These are phyloP conservation scores for Heliothis peltigera DNA, from an alignment of 2,888 invertebrate genomes.

Conservation along the genomic window DNA sequence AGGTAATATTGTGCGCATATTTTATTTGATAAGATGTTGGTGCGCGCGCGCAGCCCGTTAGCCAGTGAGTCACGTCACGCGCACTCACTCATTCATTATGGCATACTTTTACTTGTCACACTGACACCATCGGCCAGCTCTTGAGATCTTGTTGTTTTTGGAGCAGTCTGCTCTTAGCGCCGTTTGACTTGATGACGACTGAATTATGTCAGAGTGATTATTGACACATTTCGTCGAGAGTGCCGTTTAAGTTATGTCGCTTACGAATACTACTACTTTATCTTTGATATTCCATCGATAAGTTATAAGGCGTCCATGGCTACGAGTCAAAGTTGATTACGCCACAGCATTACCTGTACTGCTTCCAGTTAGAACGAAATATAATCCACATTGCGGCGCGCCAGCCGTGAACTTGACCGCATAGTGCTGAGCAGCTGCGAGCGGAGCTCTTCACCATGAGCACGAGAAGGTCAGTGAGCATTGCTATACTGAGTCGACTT, in stretches of 20 bases:
- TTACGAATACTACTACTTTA: too few relatives aligned
- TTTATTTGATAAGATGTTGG: slow-evolving; percentile 49
- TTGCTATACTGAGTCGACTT: neutral
- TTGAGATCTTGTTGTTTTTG: slow-evolving; percentile 31
- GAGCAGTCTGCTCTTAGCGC: slow-evolving; percentile 3
- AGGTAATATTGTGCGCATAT: slow-evolving; percentile 40
- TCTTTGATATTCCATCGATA: neutral
- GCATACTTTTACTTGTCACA: slow-evolving; percentile 64
- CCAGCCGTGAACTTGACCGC: slow-evolving; percentile 59
- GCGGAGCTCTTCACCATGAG: slow-evolving; percentile 28
- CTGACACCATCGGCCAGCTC: slow-evolving; percentile 47
- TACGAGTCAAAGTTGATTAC: neutral
- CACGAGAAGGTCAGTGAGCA: slow-evolving; percentile 32
- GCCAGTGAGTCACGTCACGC: slow-evolving; percentile 51
- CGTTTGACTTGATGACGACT: neutral
- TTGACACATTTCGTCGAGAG: neutral
- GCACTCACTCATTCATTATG: slow-evolving; percentile 52
- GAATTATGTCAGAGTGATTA: neutral
- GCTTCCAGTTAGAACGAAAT: slow-evolving; percentile 26
- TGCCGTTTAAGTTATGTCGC: too few relatives aligned
- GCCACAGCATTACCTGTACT: slow-evolving; percentile 12
- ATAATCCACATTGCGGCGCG: slow-evolving; percentile 19
- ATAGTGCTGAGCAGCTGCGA: neutral
- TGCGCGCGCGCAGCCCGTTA: slow-evolving; percentile 46
- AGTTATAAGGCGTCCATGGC: neutral